Evolutionary conservation across 2,888 invertebrate species (phyloP).

Genomic region (Drosophila pseudotalamancana): DNA sequence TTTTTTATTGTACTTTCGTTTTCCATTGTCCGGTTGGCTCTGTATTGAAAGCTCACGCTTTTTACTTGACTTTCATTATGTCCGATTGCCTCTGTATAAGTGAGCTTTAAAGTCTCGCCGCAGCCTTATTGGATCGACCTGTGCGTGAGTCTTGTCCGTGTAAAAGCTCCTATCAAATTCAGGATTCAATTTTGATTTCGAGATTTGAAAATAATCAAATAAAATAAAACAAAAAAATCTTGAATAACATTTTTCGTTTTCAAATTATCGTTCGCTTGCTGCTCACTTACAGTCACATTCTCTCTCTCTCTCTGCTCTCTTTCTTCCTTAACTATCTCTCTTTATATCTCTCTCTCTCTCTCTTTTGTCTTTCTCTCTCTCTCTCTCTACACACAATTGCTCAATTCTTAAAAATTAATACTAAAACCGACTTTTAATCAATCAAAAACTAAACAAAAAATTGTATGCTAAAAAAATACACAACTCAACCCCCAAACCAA

Average conservation of each 20-base stretch:
- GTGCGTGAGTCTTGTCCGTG: conserved; percentile 20
- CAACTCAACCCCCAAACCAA: conserved; percentile 43
- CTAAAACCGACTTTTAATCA: conserved; percentile 56
- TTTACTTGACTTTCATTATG: background rate
- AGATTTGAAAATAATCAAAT: background rate
- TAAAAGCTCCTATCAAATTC: conserved; percentile 13
- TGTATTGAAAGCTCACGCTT: background rate
- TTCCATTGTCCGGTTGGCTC: conserved; percentile 22
- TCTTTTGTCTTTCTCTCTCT: conserved; percentile 50
- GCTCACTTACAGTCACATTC: conserved; percentile 44
- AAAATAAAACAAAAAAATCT: background rate
- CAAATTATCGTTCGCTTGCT: conserved; percentile 30
- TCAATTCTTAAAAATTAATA: conserved; percentile 48
- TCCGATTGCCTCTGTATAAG: conserved; percentile 19
- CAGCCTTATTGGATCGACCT: background rate
- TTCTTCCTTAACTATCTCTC: conserved; percentile 63
- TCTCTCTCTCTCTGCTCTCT: conserved; percentile 45
- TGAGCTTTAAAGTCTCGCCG: background rate
- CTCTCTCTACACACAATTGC: conserved; percentile 49
- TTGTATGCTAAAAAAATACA: conserved; percentile 63
- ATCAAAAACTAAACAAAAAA: conserved; percentile 50
- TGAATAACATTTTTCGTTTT: conserved; percentile 15
- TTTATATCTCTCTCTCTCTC: conserved; percentile 58
- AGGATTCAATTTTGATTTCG: conserved; percentile 4
- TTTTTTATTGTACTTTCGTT: conserved; percentile 1